Evolutionary conservation across 2,113 vertebrate genomes (phyloP).

Genomic region (Cavia porcellus): DNA sequence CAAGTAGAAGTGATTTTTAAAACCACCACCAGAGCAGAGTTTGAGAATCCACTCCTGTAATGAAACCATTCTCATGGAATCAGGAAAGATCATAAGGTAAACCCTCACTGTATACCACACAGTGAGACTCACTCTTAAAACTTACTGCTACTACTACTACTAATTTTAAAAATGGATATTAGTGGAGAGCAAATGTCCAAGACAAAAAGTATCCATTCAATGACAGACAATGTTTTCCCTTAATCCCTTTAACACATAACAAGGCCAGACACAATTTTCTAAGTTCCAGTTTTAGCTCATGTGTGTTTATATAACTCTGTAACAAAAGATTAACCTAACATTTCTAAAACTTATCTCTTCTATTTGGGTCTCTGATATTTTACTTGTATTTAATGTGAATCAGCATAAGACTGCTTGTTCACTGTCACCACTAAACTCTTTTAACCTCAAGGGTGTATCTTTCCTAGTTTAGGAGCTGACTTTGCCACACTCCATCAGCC

Average conservation of each 20-base stretch:
- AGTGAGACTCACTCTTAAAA: not conserved
- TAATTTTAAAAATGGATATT: not conserved
- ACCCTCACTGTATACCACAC: not conserved
- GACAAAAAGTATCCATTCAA: not conserved
- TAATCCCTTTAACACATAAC: not conserved
- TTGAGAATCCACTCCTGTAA: not conserved
- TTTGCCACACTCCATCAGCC: not conserved
- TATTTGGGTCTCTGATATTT: not conserved
- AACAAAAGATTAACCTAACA: not conserved
- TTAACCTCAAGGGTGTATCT: no score
- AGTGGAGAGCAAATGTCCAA: not conserved
- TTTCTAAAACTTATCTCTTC: not conserved
- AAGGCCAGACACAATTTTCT: not conserved
- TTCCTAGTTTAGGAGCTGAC: not conserved
- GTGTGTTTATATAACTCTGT: not conserved
- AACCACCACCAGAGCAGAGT: not conserved
- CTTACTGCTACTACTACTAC: not conserved
- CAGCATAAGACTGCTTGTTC: not conserved
- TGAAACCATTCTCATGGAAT: not conserved
- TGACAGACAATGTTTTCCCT: not conserved
- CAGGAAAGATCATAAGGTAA: not conserved
- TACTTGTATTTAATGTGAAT: not conserved
- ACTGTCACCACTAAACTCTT: not conserved
- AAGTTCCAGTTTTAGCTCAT: not conserved
- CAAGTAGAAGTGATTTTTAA: no score